Percentiles rank a stretch among this genome's conserved stretches.
phyloP scores from a whole-genome alignment of 2,113 vertebrate genomes.

The Podocnemis expansa region DNA sequence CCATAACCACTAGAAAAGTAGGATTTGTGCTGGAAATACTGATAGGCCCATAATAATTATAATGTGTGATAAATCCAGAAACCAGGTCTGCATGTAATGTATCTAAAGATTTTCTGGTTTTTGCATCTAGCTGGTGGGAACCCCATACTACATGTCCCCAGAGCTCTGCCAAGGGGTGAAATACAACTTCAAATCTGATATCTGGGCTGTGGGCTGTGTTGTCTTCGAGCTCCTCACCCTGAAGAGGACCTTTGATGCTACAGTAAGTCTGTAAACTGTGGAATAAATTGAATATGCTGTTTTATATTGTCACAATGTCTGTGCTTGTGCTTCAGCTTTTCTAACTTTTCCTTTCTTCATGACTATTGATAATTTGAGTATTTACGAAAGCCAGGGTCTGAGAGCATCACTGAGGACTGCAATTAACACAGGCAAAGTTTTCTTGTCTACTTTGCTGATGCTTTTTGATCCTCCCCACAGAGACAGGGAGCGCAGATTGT shows the following conservation, averaged over 20 bases:
- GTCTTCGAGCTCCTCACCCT: slow-evolving; percentile 94
- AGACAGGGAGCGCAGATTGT: not conserved
- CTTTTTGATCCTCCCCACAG: not conserved
- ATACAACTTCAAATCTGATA: slow-evolving; percentile 99
- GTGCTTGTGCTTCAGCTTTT: slow-evolving; percentile 6
- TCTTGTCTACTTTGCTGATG: not conserved
- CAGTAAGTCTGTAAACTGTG: slow-evolving; percentile 80
- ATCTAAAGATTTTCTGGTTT: slow-evolving; percentile 54
- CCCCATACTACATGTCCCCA: slow-evolving; percentile 98
- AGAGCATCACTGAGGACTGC: not conserved
- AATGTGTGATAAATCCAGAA: slow-evolving; percentile 24
- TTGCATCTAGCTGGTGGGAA: slow-evolving; percentile 91
- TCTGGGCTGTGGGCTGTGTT: slow-evolving; percentile 98
- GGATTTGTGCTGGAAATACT: slow-evolving; percentile 3
- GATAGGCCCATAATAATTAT: not conserved
- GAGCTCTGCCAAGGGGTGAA: slow-evolving; percentile 96
- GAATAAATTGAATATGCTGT: not conserved
- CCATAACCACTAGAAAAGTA: not conserved
- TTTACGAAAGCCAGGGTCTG: not conserved
- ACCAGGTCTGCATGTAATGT: not conserved
- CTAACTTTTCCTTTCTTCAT: slow-evolving; percentile 14
- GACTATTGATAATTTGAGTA: not conserved
- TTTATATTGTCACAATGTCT: not conserved
- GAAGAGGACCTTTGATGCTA: slow-evolving; percentile 97
- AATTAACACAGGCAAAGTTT: not conserved